Evolutionary conservation across 2,888 invertebrate genomes (phyloP).

Genomic region (Heliothis peltigera): DNA sequence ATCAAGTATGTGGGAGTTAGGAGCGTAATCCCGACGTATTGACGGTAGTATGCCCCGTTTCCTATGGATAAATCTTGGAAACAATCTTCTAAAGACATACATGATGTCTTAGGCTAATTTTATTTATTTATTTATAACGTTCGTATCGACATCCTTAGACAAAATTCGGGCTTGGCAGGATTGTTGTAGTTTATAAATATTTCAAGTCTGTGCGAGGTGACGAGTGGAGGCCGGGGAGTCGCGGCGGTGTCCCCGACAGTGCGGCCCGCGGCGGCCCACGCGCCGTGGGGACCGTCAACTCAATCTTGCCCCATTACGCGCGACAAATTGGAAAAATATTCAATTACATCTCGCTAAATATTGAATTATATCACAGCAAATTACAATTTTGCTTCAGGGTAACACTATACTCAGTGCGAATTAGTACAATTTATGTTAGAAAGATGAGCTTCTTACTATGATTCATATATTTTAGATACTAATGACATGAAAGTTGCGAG

Average conservation of each 20-base stretch:
- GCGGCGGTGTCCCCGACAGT: conserved; percentile 39
- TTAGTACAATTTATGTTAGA: conserved; percentile 42
- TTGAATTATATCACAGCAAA: conserved; percentile 89
- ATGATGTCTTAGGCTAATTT: not conserved
- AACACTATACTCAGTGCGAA: conserved; percentile 64
- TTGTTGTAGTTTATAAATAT: conserved; percentile 5
- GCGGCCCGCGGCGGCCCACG: conserved; percentile 45
- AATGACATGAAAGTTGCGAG: not conserved
- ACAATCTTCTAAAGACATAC: not conserved
- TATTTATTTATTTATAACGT: not conserved
- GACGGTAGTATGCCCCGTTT: conserved; percentile 59
- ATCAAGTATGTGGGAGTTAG: conserved; percentile 67
- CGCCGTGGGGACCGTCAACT: conserved; percentile 85
- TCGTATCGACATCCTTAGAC: too few relatives aligned
- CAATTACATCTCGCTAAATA: conserved; percentile 89
- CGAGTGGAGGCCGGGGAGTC: conserved; percentile 60
- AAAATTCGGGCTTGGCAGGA: too few relatives aligned
- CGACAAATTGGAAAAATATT: conserved; percentile 90
- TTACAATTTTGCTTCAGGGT: conserved; percentile 86
- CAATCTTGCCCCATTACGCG: conserved; percentile 90
- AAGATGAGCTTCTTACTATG: conserved; percentile 12
- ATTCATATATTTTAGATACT: not conserved
- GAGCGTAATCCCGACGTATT: conserved; percentile 70
- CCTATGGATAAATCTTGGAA: conserved; percentile 1
- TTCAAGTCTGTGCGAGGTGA: conserved; percentile 70